phyloP scores from a whole-genome alignment of 1,140 invertebrate genomes.

The Arctopsyche grandis region DNA sequence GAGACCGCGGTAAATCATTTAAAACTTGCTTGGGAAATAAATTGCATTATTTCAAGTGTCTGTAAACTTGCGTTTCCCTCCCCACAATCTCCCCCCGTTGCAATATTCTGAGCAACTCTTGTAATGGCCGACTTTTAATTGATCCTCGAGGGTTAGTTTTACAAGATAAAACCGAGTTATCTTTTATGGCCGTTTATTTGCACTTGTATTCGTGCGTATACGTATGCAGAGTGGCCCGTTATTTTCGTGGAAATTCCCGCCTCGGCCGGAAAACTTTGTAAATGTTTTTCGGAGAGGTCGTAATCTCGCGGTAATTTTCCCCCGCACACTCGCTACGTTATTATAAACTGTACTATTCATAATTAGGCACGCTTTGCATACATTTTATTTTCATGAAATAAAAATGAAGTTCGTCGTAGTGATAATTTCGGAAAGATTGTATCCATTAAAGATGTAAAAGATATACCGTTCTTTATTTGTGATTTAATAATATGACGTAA shows the following conservation, averaged over 20 bases:
- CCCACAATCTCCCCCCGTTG: background rate
- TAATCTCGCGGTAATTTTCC: constrained; percentile 22
- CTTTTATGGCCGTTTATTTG: constrained; percentile 52
- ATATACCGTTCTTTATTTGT: background rate
- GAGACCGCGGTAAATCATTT: background rate
- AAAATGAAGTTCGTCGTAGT: background rate
- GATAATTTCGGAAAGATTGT: background rate
- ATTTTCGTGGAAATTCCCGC: constrained; percentile 45
- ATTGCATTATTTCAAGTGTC: constrained; percentile 24
- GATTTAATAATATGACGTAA: too few species aligned
- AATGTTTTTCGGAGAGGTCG: constrained; percentile 16
- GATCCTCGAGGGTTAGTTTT: constrained; percentile 54
- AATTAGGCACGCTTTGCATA: background rate
- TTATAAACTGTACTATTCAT: background rate
- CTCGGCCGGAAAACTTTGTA: constrained; percentile 26
- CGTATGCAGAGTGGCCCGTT: constrained; percentile 5
- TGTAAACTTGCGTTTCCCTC: constrained; percentile 7
- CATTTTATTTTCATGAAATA: background rate
- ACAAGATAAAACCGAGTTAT: constrained; percentile 54
- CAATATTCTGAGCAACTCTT: constrained; percentile 15
- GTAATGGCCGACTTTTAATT: constrained; percentile 53
- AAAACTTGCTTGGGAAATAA: constrained; percentile 7
- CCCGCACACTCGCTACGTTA: constrained; percentile 8
- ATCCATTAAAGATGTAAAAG: background rate
- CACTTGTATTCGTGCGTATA: constrained; percentile 39